Percentiles rank a stretch among this genome's conserved stretches.
phyloP scores from a whole-genome alignment of 2,113 vertebrate genomes.

The Dunckerocampus dactyliophorus region DNA sequence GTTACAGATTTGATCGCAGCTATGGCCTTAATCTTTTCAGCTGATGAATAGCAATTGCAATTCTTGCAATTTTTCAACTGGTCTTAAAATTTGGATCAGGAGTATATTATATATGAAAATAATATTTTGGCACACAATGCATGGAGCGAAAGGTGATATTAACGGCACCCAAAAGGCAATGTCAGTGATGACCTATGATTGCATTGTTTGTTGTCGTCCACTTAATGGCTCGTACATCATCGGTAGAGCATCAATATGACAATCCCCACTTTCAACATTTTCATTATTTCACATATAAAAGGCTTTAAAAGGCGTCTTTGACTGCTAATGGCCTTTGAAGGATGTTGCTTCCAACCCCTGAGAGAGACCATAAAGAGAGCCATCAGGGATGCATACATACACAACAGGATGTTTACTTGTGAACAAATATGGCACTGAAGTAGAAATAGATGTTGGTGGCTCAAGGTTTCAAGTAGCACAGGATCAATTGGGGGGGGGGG shows the following conservation, averaged over 20 bases:
- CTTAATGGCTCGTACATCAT: constrained; percentile 42
- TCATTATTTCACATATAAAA: constrained; percentile 47
- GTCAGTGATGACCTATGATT: constrained; percentile 1
- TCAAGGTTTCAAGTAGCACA: constrained; percentile 51
- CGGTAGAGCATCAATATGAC: not conserved
- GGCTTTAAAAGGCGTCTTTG: constrained; percentile 59
- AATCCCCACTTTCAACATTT: constrained; percentile 21
- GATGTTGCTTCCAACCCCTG: constrained; percentile 27
- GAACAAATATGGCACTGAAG: constrained; percentile 24
- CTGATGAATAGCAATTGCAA: too few relatives aligned
- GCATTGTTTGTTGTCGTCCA: constrained; percentile 25
- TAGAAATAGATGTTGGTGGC: constrained; percentile 29
- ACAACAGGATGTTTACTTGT: constrained; percentile 35
- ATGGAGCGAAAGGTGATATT: not conserved
- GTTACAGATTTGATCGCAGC: too few relatives aligned
- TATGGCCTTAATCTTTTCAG: too few relatives aligned
- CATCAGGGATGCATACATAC: constrained; percentile 40
- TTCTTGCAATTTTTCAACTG: too few relatives aligned
- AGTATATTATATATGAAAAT: too few relatives aligned
- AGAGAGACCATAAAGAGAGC: constrained; percentile 56
- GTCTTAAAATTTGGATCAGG: too few relatives aligned
- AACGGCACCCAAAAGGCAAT: not conserved
- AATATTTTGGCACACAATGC: too few relatives aligned
- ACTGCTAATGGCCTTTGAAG: constrained; percentile 54
- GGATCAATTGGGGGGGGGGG: constrained; percentile 41